Evolutionary conservation across 2,113 vertebrate genomes (phyloP), one percentile per base, ranked within the genome.

Genomic region (Donacobius atricapilla): DNA sequence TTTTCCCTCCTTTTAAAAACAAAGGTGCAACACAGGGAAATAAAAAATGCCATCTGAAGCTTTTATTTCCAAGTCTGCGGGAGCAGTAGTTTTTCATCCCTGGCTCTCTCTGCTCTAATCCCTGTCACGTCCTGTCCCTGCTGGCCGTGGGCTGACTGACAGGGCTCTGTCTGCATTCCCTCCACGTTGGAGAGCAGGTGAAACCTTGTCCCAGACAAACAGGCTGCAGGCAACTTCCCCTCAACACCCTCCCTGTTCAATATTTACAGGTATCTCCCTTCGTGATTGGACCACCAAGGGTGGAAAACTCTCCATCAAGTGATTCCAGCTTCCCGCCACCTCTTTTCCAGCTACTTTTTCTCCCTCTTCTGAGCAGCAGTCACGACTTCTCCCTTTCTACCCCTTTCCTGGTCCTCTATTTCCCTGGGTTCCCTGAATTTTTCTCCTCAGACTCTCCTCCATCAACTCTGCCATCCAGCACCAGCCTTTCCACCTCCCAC

Each of bases 21-120:
- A 96, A 91, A 96, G 90, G 47, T 3, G 3, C 65, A 84, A 51
- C 57, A 57, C 27, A 48, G 68, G 44, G 76, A 91, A 94, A 94
- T 91, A 93, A 96, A 89, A 90, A 96, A 90, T 24, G 33, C 65
- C 75, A 30, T 15, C 27, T 40, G 82, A 92, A 93, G 88, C 50
- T 82, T 94, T 91, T 88, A 72, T 95, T 95, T 94, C 56, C 45
- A 39, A 39, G 73, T 4, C 82, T 56, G 63, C 44, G 68, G 68
- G 71, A 91, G 70, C 5, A 88, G 77, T 0, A 40, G 54, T 58
- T 73, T 94, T 54, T 86, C 92, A 92, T 47, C 40, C 23, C 69
- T 45, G 77, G 68, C 71, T 78, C 47, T 87, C 65, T 9, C 60
- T 15, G 37, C 80, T 93, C 31, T 4, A 30, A 94, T 3, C 72